A percentile compares a stretch with the other conserved stretches of the same genome.
These are phyloP conservation scores for Aproaerema taeniolella DNA, from an alignment of 2,888 invertebrate species.

Conservation along the genomic window DNA sequence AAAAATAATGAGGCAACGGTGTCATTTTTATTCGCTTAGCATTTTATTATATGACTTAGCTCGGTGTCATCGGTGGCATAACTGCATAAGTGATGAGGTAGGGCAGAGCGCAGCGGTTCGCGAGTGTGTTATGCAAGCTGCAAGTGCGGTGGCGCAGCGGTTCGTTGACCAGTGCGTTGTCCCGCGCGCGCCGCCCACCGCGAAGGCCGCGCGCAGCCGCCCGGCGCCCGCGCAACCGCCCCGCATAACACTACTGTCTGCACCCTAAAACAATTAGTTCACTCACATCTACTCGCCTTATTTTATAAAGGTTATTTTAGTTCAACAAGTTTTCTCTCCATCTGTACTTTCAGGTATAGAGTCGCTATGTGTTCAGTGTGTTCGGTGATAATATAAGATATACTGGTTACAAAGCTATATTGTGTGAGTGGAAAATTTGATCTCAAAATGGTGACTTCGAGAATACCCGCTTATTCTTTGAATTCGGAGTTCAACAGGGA, in stretches of 20 bases:
- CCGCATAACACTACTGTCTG: too few relatives aligned
- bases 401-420: slow-evolving; percentile 49
- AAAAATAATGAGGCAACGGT: too few relatives aligned
- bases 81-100: slow-evolving; percentile 52
- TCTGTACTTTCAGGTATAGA: slow-evolving; percentile 53
- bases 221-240: slow-evolving; percentile 34
- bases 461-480: slow-evolving; percentile 79
- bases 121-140: slow-evolving; percentile 65
- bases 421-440: slow-evolving; percentile 63
- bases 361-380: slow-evolving; percentile 73
- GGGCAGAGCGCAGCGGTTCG: slow-evolving; percentile 32
- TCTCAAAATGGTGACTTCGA: slow-evolving; percentile 80
- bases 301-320: slow-evolving; percentile 18
- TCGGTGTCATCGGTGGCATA: slow-evolving; percentile 34
- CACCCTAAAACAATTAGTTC: slow-evolving; percentile 8
- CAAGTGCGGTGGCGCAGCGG: slow-evolving; percentile 42
- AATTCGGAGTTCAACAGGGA: slow-evolving; percentile 80
- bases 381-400: slow-evolving; percentile 59
- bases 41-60: too few relatives aligned
- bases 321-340: slow-evolving; percentile 44
- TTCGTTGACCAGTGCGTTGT: slow-evolving; percentile 75
- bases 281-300: background rate
- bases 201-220: slow-evolving; percentile 72
- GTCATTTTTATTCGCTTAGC: too few relatives aligned
- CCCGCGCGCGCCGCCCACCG: slow-evolving; percentile 66